Conservation (phyloP, 2,113 vertebrate genomes). For the Narcine bancroftii region DNA sequence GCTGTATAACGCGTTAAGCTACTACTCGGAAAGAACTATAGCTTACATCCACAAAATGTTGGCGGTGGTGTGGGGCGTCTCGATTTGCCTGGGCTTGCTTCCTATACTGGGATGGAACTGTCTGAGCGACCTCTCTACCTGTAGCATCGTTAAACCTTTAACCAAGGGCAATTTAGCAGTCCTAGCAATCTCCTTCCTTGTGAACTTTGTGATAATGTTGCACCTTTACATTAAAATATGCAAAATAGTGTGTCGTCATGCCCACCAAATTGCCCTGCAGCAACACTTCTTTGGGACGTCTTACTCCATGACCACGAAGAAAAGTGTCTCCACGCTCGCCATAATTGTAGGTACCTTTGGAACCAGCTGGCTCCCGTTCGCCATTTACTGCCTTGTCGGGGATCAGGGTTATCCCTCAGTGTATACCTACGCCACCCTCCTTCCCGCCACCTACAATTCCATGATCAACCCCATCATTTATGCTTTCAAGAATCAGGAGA, state of each 20-base stretch:
- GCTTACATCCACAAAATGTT: conserved; percentile 84
- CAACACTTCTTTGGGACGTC: conserved; percentile 90
- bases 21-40: conserved; percentile 86
- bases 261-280: conserved; percentile 96
- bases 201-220: conserved; percentile 84
- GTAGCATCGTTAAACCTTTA: conserved; percentile 85
- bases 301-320: conserved; percentile 85
- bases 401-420: conserved; percentile 74
- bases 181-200: conserved; percentile 78
- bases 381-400: conserved; percentile 90
- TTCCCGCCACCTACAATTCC: conserved; percentile 95
- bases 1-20: conserved; percentile 90
- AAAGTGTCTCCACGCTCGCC: conserved; percentile 86
- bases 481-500: conserved; percentile 92
- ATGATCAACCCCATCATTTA: conserved; percentile 99
- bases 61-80: conserved; percentile 78
- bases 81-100: conserved; percentile 77
- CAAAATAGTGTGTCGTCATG: conserved; percentile 90
- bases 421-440: conserved; percentile 88
- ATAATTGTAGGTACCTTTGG: conserved; percentile 92
- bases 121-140: conserved; percentile 64
- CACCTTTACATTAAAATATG: conserved; percentile 90
- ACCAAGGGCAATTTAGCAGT: conserved; percentile 80
- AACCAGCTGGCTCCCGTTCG: conserved; percentile 93
- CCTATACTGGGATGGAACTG: conserved; percentile 96